Evolutionary conservation across 2,113 vertebrate species (phyloP).

Genomic region (Pica pica): DNA sequence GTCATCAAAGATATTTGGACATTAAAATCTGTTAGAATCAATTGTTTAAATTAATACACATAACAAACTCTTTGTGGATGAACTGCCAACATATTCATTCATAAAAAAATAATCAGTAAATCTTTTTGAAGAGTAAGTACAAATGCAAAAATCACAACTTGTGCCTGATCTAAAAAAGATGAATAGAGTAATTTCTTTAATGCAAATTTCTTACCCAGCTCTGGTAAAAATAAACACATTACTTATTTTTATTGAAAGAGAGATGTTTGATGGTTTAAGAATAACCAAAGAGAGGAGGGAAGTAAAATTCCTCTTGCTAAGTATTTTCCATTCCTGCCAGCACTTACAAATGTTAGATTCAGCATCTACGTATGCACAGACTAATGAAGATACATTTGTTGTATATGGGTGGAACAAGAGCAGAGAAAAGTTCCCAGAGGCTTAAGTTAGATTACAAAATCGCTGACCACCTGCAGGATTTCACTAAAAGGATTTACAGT

Average conservation of each 20-base stretch:
- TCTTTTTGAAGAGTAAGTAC: slow-evolving; percentile 42
- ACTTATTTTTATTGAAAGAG: slow-evolving; percentile 47
- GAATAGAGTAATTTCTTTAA: slow-evolving; percentile 52
- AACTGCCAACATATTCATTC: slow-evolving; percentile 8
- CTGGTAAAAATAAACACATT: slow-evolving; percentile 50
- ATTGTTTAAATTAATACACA: background rate
- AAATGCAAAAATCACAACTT: slow-evolving; percentile 46
- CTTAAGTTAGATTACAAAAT: background rate
- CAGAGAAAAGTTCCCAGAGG: background rate
- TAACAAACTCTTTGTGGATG: background rate
- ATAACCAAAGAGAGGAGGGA: background rate
- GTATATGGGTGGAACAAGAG: background rate
- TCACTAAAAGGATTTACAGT: background rate
- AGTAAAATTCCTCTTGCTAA: slow-evolving; percentile 7
- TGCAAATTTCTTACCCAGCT: slow-evolving; percentile 44
- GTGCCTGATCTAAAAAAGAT: slow-evolving; percentile 42
- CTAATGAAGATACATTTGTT: slow-evolving; percentile 14
- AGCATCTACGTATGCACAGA: background rate
- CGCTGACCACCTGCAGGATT: background rate
- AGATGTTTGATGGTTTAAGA: background rate
- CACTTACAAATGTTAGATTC: background rate
- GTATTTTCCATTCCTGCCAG: background rate
- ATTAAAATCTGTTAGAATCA: background rate
- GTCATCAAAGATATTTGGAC: background rate
- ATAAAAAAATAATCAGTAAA: slow-evolving; percentile 27